Evolutionary conservation across 2,113 vertebrate genomes (phyloP), one percentile per base, ranked within the genome.

Genomic region (Vulpes ferrilata): DNA sequence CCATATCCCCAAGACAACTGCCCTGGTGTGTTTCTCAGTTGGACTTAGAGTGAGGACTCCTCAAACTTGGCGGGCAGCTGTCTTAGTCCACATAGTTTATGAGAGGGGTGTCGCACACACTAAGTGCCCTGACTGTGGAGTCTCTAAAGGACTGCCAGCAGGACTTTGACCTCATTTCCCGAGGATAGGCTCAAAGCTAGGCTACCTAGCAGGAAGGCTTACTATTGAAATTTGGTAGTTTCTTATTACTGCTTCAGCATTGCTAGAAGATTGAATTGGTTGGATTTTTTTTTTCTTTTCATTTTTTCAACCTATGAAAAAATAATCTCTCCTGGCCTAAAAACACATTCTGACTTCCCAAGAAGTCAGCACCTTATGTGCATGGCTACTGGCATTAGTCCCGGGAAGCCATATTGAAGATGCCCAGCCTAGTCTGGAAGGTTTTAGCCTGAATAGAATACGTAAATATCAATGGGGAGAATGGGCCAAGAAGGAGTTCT

Each of bases 261-360:
- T 92, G 30, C 35, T 84, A 55, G 84, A 43, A 93, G 25, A 22
- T n/a, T 81, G 71, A 65, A 53, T 80, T 94, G 35, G n/a, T 90
- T 85, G n/a, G 67, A 17, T 48, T 81, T 51, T 93, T n/a, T n/a
- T 73, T 94, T 80, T 57, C 53, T 74, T 96, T 55, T 22, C n/a
- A 55, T 22, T 88, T 88, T 83, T 57, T 88, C 38, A 88, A 3
- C 60, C 60, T 85, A 25, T 62, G 48, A 76, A 60, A 95, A 17
- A 84, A 69, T 15, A 93, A 62, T 60, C 38, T 38, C 35, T 76
- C 55, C 35, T 38, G 23, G 55, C 22, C 25, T 38, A 62, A 73
- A 92, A 95, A 60, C 30, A 35, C 38, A 43, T 86, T 76, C 48
- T 71, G 22, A 74, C 35, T 74, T 83, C 53, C 57, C 27, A 48